Evolutionary conservation across 1,140 invertebrate genomes (phyloP), one percentile per base, ranked within the genome.

Genomic region (Zeugodacus cucurbitae): DNA sequence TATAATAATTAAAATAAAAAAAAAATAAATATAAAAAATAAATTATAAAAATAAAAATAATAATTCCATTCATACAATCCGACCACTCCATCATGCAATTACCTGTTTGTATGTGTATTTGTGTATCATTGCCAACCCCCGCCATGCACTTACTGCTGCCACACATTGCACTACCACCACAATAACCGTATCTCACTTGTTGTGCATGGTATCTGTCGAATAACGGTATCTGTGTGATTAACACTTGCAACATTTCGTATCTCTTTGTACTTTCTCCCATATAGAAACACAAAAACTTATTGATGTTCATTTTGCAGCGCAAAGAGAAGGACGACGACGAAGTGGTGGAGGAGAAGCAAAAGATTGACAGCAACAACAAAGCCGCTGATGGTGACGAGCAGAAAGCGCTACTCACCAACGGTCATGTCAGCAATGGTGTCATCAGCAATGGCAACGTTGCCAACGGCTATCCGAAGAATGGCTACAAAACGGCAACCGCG

Each of bases 351-450:
- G 85, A 34, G 26, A 37, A 87, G 32, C 54, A 82, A 20, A 7
- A n/a, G 34, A 29, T n/a, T n/a, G n/a, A 48, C 7, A 70, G 64
- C 64, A 34, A 70, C 64, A 34, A 70, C 87, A 90, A 91, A 32
- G 89, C 89, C 10, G 86, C 48, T 85, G 64, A 90, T 2, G 88
- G 90, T 90, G 70, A 92, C 90, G 29, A 91, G 91, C 88, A 86
- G 57, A 32, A 59, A 34, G 29, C 85, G 10, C 34, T 87, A 48
- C 29, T 74, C 10, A 37, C 86, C n/a, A 88, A 88, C 34, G 87
- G 82, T 22, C 82, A 88, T 57, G 44, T 64, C n/a, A 87, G 48
- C 22, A 87, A 82, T 54, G 74, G 74, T 1, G 41, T 82, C 11
- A 32, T 29, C 37, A 87, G 64, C 26, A 88, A 48, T 44, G 70